phyloP scores from a whole-genome alignment of 2,797 vertebrate genomes.

The Chloroceryle inda region DNA sequence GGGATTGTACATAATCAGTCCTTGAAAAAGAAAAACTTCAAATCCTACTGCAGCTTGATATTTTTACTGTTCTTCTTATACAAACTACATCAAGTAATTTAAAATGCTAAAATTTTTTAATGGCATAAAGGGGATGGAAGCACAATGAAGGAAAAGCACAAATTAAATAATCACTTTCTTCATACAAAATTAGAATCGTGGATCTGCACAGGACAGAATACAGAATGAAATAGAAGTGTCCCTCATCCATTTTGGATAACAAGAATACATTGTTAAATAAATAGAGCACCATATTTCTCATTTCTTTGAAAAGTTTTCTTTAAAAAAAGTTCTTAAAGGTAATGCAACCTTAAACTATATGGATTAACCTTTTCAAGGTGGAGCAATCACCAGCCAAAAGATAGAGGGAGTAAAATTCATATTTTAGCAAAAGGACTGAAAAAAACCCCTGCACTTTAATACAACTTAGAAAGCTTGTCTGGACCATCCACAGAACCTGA shows the following conservation, averaged over 20 bases:
- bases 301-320: neutral
- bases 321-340: neutral
- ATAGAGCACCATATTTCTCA: neutral
- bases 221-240: neutral
- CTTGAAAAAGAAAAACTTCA: neutral
- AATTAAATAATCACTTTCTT: neutral
- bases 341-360: neutral
- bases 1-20: neutral
- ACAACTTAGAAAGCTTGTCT: neutral
- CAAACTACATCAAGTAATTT: neutral
- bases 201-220: neutral
- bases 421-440: neutral
- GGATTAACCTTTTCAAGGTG: constrained; percentile 16
- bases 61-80: neutral
- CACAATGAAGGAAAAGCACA: neutral
- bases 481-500: neutral
- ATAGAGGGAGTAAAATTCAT: neutral
- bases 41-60: neutral
- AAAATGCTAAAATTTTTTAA: neutral
- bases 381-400: neutral
- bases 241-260: neutral
- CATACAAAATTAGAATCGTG: neutral
- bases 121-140: neutral
- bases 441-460: neutral
- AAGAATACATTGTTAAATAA: neutral